A percentile compares a stretch with the other conserved stretches of the same genome.
Conservation (phyloP, 2,113 vertebrate species). For the Caranx ignobilis region DNA sequence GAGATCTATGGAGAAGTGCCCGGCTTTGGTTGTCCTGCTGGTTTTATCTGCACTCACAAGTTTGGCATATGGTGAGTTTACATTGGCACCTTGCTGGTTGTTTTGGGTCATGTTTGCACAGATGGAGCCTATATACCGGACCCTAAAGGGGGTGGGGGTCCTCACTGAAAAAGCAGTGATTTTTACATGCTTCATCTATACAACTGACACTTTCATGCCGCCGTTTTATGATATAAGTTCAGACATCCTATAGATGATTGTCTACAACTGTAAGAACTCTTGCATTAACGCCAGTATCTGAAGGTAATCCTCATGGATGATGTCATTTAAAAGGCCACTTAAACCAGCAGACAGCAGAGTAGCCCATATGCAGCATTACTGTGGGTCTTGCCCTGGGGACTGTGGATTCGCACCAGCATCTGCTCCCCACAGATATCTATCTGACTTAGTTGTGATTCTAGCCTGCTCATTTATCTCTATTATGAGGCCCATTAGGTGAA, state of each 20-base stretch:
- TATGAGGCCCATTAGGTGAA: constrained; percentile 57
- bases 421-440: constrained; percentile 61
- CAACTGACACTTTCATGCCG: not conserved
- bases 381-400: constrained; percentile 64
- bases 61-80: constrained; percentile 81
- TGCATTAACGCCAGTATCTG: not conserved
- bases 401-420: constrained; percentile 67
- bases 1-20: constrained; percentile 77
- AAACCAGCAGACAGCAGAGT: constrained; percentile 48
- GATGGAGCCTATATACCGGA: constrained; percentile 36
- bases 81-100: constrained; percentile 6
- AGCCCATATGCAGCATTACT: constrained; percentile 59
- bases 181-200: not conserved
- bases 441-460: constrained; percentile 7
- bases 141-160: not conserved
- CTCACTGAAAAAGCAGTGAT: not conserved
- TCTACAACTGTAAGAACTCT: not conserved
- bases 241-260: not conserved
- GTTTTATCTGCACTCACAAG: constrained; percentile 68
- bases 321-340: constrained; percentile 70
- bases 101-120: constrained; percentile 53
- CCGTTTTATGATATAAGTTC: too few relatives aligned
- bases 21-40: constrained; percentile 62
- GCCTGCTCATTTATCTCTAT: constrained; percentile 66
- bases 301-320: constrained; percentile 46